Base-by-base conservation (phyloP, 2,888 invertebrate genomes). In the Drosophila atroscutellata region DNA sequence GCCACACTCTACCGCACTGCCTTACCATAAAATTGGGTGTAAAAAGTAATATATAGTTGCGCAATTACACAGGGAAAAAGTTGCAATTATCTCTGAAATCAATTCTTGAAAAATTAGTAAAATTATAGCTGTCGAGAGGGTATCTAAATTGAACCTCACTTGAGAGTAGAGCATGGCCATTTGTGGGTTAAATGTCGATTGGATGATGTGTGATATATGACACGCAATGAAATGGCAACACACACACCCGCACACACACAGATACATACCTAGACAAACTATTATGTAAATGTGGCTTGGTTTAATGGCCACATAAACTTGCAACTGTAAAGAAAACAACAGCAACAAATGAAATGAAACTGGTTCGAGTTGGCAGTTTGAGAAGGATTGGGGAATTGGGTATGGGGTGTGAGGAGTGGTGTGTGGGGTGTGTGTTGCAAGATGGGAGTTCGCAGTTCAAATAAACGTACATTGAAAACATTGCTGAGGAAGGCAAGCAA, bases 191-290 rank as follows among this genome's bases (percentile, higher is more conserved):
- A 24, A 87, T 77, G 83, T 63, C 59, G 32, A 73, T 77, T 87
- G 87, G 77, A 87, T 87, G 86, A 85, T 83, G 84, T 87, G 83
- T 81, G 81, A 85, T 79, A 85, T 85, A 81, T 87, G 83, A 83
- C 76, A 85, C 79, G 83, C 87, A 81, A 75, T 80, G 66, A 80
- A 72, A 74, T 62, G 69, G 51, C 80, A 74, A 61, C 45, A 4
- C 26, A 6, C 28, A 6, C n/a, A 30, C 20, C 20, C 28, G 20
- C 28, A 56, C 30, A 30, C 20, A 30, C 20, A 15, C 20, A 24
- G 3, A 45, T 24, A 32, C 18, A 34, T 15, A 32, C 18, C 34
- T n/a, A 26, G 28, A 58, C 62, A 71, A 54, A 73, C 57, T 47
- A 71, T 86, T 82, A 84, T 82, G 76, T 55, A 72, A 73, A 73